phyloP scores from a whole-genome alignment of 2,113 vertebrate genomes.

The Channa argus region DNA sequence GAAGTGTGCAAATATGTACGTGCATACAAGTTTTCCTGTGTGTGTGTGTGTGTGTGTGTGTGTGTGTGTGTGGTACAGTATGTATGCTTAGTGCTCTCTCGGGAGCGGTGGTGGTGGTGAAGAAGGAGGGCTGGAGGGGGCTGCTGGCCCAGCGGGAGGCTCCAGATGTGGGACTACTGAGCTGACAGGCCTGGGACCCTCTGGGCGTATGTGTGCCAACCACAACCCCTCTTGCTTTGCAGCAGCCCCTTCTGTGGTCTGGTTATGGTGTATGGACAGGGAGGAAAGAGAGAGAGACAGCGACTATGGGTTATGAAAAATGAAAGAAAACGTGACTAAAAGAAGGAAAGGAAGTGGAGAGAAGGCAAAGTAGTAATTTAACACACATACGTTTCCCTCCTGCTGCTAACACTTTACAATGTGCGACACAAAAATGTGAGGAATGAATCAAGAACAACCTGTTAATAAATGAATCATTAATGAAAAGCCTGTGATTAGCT shows the following conservation, averaged over 20 bases:
- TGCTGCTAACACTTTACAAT: too few species aligned
- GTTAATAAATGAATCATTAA: too few species aligned
- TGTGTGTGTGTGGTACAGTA: conserved; percentile 34
- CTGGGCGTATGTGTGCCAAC: conserved; percentile 80
- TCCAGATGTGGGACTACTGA: conserved; percentile 85
- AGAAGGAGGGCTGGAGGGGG: conserved; percentile 60
- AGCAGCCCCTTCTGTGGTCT: conserved; percentile 68
- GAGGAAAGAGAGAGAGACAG: conserved; percentile 28
- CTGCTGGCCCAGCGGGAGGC: conserved; percentile 81
- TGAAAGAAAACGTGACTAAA: conserved; percentile 17
- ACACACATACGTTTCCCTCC: background rate
- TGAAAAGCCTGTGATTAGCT: too few species aligned
- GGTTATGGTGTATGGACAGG: conserved; percentile 56
- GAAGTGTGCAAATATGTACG: conserved; percentile 14
- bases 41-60: conserved; percentile 7
- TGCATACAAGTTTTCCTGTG: background rate
- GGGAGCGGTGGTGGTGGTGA: conserved; percentile 60
- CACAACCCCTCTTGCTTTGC: conserved; percentile 69
- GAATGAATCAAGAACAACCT: too few species aligned
- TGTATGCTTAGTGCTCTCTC: conserved; percentile 57
- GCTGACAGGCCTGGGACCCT: conserved; percentile 81
- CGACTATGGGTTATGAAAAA: conserved; percentile 37
- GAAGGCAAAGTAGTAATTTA: background rate
- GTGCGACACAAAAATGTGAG: too few species aligned
- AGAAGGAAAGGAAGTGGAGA: background rate